Evolutionary conservation across 2,888 invertebrate species (phyloP).

Genomic region (Hirtodrosophila duncani): DNA sequence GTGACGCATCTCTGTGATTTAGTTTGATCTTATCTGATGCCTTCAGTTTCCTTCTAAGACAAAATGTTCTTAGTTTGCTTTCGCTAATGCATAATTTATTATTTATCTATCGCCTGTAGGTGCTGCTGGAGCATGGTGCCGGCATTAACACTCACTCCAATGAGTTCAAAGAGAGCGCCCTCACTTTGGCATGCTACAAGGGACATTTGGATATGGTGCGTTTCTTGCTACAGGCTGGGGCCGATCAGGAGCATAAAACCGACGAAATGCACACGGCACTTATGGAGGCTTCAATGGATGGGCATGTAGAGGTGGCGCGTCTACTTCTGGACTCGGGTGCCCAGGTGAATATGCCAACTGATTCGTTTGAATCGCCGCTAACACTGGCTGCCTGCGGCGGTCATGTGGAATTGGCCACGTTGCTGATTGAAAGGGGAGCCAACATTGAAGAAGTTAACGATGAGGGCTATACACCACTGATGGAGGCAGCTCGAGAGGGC

Average conservation of each 20-base stretch:
- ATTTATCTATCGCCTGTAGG: constrained; percentile 75
- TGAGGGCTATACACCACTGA: constrained; percentile 98
- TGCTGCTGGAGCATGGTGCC: constrained; percentile 94
- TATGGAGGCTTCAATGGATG: constrained; percentile 99
- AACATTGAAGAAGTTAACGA: constrained; percentile 99
- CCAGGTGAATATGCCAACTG: constrained; percentile 98
- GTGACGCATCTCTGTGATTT: constrained; percentile 63
- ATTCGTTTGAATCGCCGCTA: constrained; percentile 98
- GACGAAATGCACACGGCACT: constrained; percentile 99
- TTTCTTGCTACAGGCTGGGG: constrained; percentile 96
- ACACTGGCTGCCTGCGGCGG: constrained; percentile 99
- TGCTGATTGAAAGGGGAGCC: constrained; percentile 97
- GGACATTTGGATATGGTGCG: constrained; percentile 98
- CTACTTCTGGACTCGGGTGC: constrained; percentile 97
- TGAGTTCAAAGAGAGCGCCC: constrained; percentile 98
- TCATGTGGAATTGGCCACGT: constrained; percentile 96
- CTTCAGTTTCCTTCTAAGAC: neutral
- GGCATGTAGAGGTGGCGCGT: constrained; percentile 98
- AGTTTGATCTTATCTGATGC: constrained; percentile 79
- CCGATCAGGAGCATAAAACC: constrained; percentile 98
- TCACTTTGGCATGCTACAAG: constrained; percentile 96
- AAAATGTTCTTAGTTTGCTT: neutral
- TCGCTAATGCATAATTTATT: neutral
- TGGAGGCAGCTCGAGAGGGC: constrained; percentile 99
- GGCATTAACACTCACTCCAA: constrained; percentile 99